A percentile compares a stretch with the other conserved stretches of the same genome.
Conservation (phyloP, 2,113 vertebrate genomes). For the Speoplatyrhinus poulsoni region DNA sequence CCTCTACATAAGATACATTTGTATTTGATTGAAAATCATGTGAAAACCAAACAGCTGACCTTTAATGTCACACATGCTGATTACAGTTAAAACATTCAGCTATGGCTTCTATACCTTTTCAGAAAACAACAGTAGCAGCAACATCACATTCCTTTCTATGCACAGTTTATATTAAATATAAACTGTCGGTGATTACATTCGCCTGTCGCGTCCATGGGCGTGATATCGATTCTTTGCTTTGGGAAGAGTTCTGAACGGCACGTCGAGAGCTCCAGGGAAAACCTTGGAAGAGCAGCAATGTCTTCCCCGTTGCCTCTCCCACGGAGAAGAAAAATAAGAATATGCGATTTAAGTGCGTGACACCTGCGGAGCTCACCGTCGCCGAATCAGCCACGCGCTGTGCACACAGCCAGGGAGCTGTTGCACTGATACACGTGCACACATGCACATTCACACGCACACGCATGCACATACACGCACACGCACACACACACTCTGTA, state of each 20-base stretch:
- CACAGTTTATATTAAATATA: not conserved
- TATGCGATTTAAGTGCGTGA: slow-evolving; percentile 35
- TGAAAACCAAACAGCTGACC: not conserved
- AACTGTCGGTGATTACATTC: not conserved
- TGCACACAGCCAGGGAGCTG: no score
- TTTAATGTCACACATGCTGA: not conserved
- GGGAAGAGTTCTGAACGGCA: no score
- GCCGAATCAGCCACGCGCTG: no score
- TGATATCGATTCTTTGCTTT: not conserved
- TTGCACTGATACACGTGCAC: not conserved
- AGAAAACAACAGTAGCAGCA: not conserved
- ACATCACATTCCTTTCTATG: not conserved
- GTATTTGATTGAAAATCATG: not conserved
- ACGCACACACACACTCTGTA: not conserved
- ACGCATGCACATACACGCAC: slow-evolving; percentile 17
- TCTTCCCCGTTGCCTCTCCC: slow-evolving; percentile 17
- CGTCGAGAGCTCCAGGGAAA: not conserved
- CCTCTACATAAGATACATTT: no score
- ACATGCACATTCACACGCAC: slow-evolving; percentile 23
- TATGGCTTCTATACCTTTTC: not conserved
- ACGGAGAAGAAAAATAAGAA: slow-evolving; percentile 19
- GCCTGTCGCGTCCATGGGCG: not conserved
- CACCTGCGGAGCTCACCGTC: slow-evolving; percentile 47
- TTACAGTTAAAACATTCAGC: not conserved
- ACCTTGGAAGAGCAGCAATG: slow-evolving; percentile 25